phyloP scores from a whole-genome alignment of 1,140 invertebrate species.

The roundworm (Caenorhabditis elegans) region DNA sequence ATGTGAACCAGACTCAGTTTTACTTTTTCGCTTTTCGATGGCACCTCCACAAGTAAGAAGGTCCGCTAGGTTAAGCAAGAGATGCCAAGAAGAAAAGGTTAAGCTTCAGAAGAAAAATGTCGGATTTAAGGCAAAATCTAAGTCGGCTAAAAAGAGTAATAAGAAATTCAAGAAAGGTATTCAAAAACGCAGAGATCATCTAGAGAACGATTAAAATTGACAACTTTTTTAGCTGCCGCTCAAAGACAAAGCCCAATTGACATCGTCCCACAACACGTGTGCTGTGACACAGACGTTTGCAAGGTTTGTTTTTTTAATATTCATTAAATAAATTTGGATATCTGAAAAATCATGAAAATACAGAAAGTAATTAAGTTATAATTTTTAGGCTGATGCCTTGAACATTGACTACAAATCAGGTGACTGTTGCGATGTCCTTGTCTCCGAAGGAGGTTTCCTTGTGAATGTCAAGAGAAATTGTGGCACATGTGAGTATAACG shows the following conservation, averaged over 20 bases:
- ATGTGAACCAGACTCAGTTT: not conserved
- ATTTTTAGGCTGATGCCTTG: slow-evolving; percentile 34
- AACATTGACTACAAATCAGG: slow-evolving; percentile 40
- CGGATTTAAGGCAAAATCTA: not conserved
- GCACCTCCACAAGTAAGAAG: not conserved
- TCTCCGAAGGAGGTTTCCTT: slow-evolving; percentile 35
- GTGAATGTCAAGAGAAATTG: slow-evolving; percentile 42
- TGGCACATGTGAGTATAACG: slow-evolving; percentile 40
- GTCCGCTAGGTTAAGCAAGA: not conserved
- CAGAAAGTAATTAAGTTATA: too few relatives aligned
- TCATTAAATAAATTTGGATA: not conserved
- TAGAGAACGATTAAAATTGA: not conserved
- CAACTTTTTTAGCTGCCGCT: not conserved
- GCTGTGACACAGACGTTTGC: slow-evolving; percentile 21
- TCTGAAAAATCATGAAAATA: not conserved
- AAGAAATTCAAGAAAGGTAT: not conserved
- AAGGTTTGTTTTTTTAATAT: slow-evolving; percentile 33
- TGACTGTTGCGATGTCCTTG: slow-evolving; percentile 40
- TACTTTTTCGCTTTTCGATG: not conserved
- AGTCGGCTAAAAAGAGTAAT: not conserved
- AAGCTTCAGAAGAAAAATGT: not conserved
- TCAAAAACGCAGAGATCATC: not conserved
- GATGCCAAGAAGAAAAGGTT: not conserved
- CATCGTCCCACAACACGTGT: slow-evolving; percentile 33
- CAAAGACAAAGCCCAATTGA: slow-evolving; percentile 47